Conservation (phyloP, 2,888 invertebrate genomes). For the Cheiracanthium punctorium region DNA sequence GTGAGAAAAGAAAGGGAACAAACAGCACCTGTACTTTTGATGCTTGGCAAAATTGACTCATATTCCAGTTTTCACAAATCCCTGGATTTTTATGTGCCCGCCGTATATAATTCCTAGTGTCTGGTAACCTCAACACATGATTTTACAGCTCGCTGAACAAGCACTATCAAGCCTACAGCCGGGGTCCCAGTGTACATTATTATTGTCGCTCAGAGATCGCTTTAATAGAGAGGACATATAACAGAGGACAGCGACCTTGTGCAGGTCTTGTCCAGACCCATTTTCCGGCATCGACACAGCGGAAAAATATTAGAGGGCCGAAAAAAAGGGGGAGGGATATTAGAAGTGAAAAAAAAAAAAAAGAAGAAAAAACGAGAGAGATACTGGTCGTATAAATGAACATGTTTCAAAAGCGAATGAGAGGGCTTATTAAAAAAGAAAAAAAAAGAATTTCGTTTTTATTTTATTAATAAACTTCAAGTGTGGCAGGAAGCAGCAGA, state of each 20-base stretch:
- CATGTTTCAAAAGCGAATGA: no score
- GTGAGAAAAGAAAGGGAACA: no score
- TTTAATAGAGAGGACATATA: slow-evolving; percentile 20
- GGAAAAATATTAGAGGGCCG: not conserved
- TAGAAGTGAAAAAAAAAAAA: not conserved
- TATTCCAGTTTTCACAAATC: not conserved
- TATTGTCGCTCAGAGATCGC: slow-evolving; percentile 18
- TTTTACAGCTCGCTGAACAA: slow-evolving; percentile 39
- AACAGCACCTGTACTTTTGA: no score
- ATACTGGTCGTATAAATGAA: no score
- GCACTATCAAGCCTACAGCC: slow-evolving; percentile 2
- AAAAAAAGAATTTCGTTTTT: no score
- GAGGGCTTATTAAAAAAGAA: no score
- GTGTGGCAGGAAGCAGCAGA: no score
- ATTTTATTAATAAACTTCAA: no score
- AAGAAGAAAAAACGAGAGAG: no score
- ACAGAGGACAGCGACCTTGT: slow-evolving; percentile 39
- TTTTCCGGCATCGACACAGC: not conserved
- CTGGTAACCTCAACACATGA: not conserved
- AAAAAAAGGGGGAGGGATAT: no score
- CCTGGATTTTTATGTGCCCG: not conserved
- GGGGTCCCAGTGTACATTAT: not conserved
- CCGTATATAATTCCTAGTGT: not conserved
- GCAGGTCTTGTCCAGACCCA: not conserved
- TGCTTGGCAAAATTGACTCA: no score